Conservation (phyloP, 2,113 vertebrate genomes). For the Silurus glanis region DNA sequence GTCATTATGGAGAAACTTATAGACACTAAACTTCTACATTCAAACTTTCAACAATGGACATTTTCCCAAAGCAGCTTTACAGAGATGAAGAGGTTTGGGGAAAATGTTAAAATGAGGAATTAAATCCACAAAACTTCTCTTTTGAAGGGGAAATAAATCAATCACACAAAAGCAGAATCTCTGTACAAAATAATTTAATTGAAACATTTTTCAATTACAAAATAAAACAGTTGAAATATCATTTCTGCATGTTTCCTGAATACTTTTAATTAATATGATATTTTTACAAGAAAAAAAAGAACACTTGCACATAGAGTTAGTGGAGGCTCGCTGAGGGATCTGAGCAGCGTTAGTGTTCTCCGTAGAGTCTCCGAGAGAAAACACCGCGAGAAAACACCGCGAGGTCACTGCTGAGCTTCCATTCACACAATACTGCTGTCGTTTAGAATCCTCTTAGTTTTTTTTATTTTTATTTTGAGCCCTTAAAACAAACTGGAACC, state of each 20-base stretch:
- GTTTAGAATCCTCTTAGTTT: constrained; percentile 57
- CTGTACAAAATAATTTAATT: constrained; percentile 78
- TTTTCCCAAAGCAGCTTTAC: background rate
- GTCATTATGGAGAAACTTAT: too few species aligned
- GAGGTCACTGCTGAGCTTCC: constrained; percentile 69
- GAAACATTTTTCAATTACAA: constrained; percentile 72
- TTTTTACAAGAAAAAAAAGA: constrained; percentile 62
- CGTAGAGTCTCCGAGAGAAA: constrained; percentile 78
- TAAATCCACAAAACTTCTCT: too few species aligned
- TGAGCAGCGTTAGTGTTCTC: constrained; percentile 81
- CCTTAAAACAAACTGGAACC: constrained; percentile 45
- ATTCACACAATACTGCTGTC: constrained; percentile 75
- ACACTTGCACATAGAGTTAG: constrained; percentile 83
- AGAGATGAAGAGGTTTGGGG: background rate
- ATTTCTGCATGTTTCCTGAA: constrained; percentile 68
- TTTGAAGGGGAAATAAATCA: background rate
- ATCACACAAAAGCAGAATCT: constrained; percentile 39
- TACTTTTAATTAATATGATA: constrained; percentile 81
- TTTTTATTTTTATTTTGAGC: constrained; percentile 37
- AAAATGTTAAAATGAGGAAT: too few species aligned
- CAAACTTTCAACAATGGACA: too few species aligned
- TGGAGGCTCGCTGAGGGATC: constrained; percentile 71
- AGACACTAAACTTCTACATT: too few species aligned
- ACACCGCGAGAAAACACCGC: constrained; percentile 72
- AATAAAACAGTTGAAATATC: constrained; percentile 74